Base-by-base conservation (phyloP, 2,113 vertebrate genomes). In the Xenus cinereus region DNA sequence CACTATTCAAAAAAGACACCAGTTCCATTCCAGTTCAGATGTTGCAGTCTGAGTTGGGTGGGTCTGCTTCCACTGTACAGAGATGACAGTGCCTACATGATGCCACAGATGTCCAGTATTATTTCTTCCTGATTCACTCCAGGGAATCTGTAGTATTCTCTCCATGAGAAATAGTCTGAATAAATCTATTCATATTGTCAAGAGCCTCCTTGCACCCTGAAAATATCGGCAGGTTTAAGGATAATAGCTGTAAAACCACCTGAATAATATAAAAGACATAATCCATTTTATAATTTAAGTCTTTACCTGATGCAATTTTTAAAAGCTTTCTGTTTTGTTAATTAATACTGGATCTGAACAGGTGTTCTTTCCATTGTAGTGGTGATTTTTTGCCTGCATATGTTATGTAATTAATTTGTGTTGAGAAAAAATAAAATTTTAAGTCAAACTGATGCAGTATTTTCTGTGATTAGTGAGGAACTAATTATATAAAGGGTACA, bases 351-450 rank as follows among this genome's bases (percentile, higher is more conserved):
- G 43, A 83, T 59, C 28, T 32, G 78, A 93, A 59, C 35, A 76
- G 30, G 8, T 57, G 10, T 75, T 43, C 43, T 91, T 92, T 92
- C 57, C 13, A 66, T 83, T 96, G 50, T 62, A 54, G 33, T 59
- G 27, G 41, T 80, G 76, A 20, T 13, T 51, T 37, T 60, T 80
- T 78, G 26, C 33, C 62, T 94, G 26, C 8, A 43, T 57, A 18
- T 60, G 63, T 53, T 48, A 85, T 28, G 82, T 45, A 84, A 90
- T 66, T 91, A 81, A 71, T 96, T 93, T 96, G 24, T 63, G 28
- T 71, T 86, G 66, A 88, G n/a, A 35, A 37, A 84, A 67, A 41
- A 69, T 1, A 64, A 79, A 46, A 45, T 4, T 66, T 26, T 30
- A 57, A 80, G 27, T 80, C 7, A 87, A 46, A 87, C 32, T 78